Percentiles rank a stretch among this genome's conserved stretches.
These are phyloP conservation scores for Calidris pygmaea DNA, from an alignment of 2,113 vertebrate genomes.

Conservation along the genomic window DNA sequence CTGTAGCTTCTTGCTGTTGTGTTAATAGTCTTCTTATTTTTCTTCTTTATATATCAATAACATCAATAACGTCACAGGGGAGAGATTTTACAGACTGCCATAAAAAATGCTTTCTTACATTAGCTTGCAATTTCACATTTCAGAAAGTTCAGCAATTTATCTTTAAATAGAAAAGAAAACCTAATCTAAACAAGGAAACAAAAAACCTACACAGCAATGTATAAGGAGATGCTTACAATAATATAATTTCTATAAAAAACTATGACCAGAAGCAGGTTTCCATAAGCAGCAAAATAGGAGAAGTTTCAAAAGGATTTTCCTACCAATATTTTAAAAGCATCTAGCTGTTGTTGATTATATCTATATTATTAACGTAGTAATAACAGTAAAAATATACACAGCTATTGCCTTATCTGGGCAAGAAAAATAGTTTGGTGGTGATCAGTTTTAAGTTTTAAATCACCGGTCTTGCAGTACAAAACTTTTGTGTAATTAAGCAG, in stretches of 20 bases:
- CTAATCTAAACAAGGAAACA: not conserved
- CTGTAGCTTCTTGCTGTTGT: not conserved
- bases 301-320: not conserved
- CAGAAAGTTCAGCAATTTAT: not conserved
- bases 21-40: not conserved
- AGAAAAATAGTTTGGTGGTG: not conserved
- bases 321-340: not conserved
- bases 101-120: not conserved
- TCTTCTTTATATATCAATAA: not conserved
- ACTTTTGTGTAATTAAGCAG: not conserved
- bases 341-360: not conserved
- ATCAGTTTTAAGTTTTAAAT: not conserved
- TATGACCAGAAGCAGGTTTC: not conserved
- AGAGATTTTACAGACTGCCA: not conserved
- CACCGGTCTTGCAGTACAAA: not conserved
- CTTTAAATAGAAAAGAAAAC: not conserved
- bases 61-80: not conserved
- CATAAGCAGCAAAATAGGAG: not conserved
- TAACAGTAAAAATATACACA: not conserved
- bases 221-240: not conserved
- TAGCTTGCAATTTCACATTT: conserved; percentile 7
- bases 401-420: not conserved
- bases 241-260: not conserved
- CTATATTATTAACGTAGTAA: not conserved
- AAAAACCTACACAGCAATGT: not conserved